Conservation (phyloP, 2,797 vertebrate genomes). For the Catostomus latipinnis region DNA sequence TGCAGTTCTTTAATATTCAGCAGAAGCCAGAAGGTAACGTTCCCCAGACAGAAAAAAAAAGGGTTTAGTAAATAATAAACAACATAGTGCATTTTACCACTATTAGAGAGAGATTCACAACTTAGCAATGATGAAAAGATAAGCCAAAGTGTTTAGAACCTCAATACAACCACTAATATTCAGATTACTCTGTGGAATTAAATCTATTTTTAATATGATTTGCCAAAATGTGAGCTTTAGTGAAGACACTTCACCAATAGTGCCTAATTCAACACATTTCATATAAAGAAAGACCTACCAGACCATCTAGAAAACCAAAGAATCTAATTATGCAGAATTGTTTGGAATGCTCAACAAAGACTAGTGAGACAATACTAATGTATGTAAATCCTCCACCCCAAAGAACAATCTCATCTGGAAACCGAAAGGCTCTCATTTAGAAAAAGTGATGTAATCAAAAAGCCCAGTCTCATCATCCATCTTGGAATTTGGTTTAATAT, state of each 20-base stretch:
- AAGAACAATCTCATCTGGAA: background rate
- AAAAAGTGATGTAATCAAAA: constrained; percentile 24
- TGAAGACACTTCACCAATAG: background rate
- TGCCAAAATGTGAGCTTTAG: background rate
- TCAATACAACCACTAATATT: background rate
- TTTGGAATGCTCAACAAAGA: constrained; percentile 13
- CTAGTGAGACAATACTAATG: background rate
- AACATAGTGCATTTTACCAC: constrained; percentile 30
- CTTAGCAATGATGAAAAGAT: background rate
- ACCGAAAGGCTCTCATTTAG: background rate
- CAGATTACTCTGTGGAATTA: background rate
- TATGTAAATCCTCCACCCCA: background rate
- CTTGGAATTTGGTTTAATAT: constrained; percentile 11
- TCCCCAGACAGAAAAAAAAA: constrained; percentile 35
- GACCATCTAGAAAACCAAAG: constrained; percentile 8
- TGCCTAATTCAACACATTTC: background rate
- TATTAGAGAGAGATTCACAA: background rate
- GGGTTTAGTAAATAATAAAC: constrained; percentile 24
- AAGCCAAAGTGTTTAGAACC: background rate
- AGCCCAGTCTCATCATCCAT: background rate
- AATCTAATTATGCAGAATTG: background rate
- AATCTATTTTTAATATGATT: background rate
- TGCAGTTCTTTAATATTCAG: constrained; percentile 44
- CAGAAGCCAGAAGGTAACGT: constrained; percentile 33
- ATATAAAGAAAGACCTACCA: background rate